phyloP scores from a whole-genome alignment of 1,140 invertebrate genomes.

The Acyrthosiphon pisum region DNA sequence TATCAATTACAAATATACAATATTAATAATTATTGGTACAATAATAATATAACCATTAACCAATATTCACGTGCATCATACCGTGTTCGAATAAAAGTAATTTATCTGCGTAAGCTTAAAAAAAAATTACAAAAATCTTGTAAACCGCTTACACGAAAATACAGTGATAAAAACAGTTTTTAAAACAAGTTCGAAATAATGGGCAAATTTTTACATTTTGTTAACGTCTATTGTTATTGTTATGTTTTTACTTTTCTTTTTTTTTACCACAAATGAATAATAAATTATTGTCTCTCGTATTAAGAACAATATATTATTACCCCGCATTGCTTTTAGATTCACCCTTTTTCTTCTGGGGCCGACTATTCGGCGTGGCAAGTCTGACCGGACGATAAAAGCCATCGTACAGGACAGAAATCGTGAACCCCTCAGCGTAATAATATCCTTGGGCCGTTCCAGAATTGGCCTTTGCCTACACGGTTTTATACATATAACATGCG shows the following conservation, averaged over 20 bases:
- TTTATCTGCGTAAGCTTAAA: neutral
- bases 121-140: neutral
- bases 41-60: neutral
- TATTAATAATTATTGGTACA: neutral
- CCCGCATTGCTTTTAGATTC: neutral
- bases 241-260: neutral
- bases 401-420: neutral
- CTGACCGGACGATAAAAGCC: neutral
- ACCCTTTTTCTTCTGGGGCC: neutral
- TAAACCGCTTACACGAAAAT: neutral
- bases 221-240: neutral
- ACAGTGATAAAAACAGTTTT: neutral
- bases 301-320: neutral
- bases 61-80: neutral
- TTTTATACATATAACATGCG: neutral
- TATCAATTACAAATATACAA: neutral
- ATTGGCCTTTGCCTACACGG: neutral
- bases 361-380: neutral
- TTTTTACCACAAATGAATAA: neutral
- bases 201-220: neutral
- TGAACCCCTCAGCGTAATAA: neutral
- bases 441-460: neutral
- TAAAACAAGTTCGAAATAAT: neutral
- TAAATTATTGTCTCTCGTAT: neutral
- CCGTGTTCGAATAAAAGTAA: neutral